Evolutionary conservation across 1,140 invertebrate genomes (phyloP).

Genomic region (Leptonema lineaticorne): DNA sequence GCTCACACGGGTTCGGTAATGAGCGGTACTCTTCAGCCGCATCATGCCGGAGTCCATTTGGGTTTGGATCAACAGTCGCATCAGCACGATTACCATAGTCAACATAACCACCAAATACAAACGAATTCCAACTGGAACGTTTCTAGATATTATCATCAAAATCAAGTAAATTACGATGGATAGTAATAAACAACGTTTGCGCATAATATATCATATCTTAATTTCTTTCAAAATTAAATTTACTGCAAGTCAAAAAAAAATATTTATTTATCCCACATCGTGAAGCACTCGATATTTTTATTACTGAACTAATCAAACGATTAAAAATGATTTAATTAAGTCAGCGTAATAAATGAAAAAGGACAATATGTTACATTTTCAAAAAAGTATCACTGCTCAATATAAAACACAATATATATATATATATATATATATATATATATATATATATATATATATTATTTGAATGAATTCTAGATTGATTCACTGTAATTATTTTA

Average conservation of each 20-base stretch:
- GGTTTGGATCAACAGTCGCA: slow-evolving; percentile 11
- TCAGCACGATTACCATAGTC: slow-evolving; percentile 19
- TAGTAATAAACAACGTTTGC: too few species aligned
- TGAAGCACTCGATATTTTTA: background rate
- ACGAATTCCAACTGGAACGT: slow-evolving; percentile 28
- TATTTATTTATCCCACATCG: too few species aligned
- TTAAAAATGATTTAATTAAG: too few species aligned
- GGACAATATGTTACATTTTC: too few species aligned
- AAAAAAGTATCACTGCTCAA: too few species aligned
- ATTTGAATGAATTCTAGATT: background rate
- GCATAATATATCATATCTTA: too few species aligned
- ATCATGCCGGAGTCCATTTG: background rate
- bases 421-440: background rate
- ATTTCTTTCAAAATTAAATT: too few species aligned
- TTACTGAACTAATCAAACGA: background rate
- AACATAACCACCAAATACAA: slow-evolving; percentile 4
- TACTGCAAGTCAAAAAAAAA: too few species aligned
- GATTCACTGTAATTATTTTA: too few species aligned
- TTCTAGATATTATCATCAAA: slow-evolving; percentile 35
- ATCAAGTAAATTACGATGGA: slow-evolving; percentile 32
- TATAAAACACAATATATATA: too few species aligned
- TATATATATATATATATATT: background rate
- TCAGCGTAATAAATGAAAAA: background rate
- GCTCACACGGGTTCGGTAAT: background rate
- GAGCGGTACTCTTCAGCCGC: background rate